Percentiles rank a stretch among this genome's conserved stretches.
These are phyloP conservation scores for Melitaea cinxia DNA, from an alignment of 1,140 invertebrate genomes.

Conservation along the genomic window DNA sequence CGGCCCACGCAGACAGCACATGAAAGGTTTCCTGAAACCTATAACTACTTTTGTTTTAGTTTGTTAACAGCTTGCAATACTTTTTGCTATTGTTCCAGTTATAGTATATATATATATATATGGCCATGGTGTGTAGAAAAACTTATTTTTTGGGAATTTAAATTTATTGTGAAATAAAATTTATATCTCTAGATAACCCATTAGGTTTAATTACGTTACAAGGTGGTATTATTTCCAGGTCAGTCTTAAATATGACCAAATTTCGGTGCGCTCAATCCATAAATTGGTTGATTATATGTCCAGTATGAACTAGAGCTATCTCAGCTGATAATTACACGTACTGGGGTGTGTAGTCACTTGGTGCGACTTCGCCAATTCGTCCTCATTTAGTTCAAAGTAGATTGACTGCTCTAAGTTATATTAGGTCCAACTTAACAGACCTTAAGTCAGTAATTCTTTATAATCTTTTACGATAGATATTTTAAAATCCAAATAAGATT, in stretches of 20 bases:
- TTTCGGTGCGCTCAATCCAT: not conserved
- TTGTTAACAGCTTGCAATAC: slow-evolving; percentile 49
- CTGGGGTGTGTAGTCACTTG: not conserved
- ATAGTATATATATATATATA: too few relatives aligned
- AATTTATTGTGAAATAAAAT: too few relatives aligned
- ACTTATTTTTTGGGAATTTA: too few relatives aligned
- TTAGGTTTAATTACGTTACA: too few relatives aligned
- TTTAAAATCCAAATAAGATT: too few relatives aligned
- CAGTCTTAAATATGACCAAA: not conserved
- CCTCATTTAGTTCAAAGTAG: not conserved
- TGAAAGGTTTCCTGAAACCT: slow-evolving; percentile 72
- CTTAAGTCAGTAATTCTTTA: not conserved
- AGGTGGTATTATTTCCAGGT: too few relatives aligned
- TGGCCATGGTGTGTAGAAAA: too few relatives aligned
- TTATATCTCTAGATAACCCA: too few relatives aligned
- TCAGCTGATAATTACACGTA: not conserved
- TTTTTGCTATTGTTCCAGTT: slow-evolving; percentile 30
- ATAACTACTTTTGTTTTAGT: slow-evolving; percentile 43
- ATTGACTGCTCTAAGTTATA: not conserved
- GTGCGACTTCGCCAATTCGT: not conserved
- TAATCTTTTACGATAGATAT: not conserved
- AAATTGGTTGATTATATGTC: not conserved
- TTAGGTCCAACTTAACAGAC: not conserved
- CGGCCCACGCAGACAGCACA: slow-evolving; percentile 50
- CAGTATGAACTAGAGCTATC: not conserved